phyloP scores from a whole-genome alignment of 2,113 vertebrate genomes.

The Apeltes quadracus region DNA sequence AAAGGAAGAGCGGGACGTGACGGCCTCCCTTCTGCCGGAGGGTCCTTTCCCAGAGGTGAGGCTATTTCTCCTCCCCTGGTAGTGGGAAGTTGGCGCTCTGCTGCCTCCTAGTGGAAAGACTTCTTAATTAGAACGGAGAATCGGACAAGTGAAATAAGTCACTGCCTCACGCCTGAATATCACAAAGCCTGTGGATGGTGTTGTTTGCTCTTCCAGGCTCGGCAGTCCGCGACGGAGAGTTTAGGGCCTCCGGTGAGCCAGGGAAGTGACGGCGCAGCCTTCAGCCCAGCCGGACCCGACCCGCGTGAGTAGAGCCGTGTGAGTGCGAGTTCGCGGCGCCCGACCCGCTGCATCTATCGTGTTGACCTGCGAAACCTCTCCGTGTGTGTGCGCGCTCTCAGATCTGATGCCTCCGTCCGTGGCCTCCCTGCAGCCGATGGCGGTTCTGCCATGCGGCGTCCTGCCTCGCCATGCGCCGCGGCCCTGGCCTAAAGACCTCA shows the following conservation, averaged over 20 bases:
- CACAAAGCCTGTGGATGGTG: background rate
- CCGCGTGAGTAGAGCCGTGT: constrained; percentile 54
- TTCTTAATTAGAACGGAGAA: background rate
- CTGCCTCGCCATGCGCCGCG: constrained; percentile 30
- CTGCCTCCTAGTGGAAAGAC: background rate
- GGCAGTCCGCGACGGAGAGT: constrained; percentile 6
- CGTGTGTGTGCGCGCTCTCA: background rate
- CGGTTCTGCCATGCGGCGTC: background rate
- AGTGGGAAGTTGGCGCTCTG: too few relatives aligned
- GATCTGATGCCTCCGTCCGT: constrained; percentile 47
- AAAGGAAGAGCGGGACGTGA: constrained; percentile 61
- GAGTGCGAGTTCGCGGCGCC: background rate
- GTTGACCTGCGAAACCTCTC: background rate
- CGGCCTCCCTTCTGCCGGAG: constrained; percentile 43
- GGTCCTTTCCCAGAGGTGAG: constrained; percentile 40
- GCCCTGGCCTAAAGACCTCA: constrained; percentile 75
- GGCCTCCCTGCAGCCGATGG: constrained; percentile 10
- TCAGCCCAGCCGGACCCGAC: constrained; percentile 38
- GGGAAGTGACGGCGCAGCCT: constrained; percentile 4
- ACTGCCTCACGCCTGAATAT: background rate
- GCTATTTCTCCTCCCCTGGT: background rate
- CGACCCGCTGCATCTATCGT: too few relatives aligned
- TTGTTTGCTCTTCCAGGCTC: constrained; percentile 11
- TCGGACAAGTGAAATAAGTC: background rate
- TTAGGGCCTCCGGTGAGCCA: constrained; percentile 9